phyloP scores from a whole-genome alignment of 2,113 vertebrate genomes.

The Chinchilla lanigera region DNA sequence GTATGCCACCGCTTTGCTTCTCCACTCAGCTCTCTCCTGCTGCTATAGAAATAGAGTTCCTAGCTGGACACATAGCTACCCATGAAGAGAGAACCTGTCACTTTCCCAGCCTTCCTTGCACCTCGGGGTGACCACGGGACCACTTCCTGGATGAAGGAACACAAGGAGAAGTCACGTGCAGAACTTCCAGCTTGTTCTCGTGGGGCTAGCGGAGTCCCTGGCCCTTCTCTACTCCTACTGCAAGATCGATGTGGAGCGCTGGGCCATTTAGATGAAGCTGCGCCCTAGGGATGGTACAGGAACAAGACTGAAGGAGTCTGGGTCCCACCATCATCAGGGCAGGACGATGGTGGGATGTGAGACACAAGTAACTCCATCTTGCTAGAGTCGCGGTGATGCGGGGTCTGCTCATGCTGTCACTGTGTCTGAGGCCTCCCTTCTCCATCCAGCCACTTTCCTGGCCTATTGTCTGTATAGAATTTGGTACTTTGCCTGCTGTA shows the following conservation, averaged over 20 bases:
- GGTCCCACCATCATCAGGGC: neutral
- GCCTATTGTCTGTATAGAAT: neutral
- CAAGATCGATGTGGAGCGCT: neutral
- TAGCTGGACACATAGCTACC: neutral
- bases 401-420: neutral
- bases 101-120: slow-evolving; percentile 6
- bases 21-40: neutral
- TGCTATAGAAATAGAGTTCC: neutral
- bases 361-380: neutral
- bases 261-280: neutral
- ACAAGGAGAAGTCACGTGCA: neutral
- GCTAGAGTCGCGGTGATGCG: neutral
- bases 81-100: neutral
- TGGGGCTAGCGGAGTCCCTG: too few relatives aligned
- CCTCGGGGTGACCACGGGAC: neutral
- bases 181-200: neutral
- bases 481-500: neutral
- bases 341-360: too few relatives aligned
- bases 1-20: neutral
- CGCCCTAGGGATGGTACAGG: neutral
- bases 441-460: neutral
- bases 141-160: neutral
- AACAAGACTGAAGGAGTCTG: neutral
- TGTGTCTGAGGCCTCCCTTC: neutral
- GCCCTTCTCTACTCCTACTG: neutral